Base-by-base conservation (phyloP, 2,888 invertebrate species). In the Nezara viridula region DNA sequence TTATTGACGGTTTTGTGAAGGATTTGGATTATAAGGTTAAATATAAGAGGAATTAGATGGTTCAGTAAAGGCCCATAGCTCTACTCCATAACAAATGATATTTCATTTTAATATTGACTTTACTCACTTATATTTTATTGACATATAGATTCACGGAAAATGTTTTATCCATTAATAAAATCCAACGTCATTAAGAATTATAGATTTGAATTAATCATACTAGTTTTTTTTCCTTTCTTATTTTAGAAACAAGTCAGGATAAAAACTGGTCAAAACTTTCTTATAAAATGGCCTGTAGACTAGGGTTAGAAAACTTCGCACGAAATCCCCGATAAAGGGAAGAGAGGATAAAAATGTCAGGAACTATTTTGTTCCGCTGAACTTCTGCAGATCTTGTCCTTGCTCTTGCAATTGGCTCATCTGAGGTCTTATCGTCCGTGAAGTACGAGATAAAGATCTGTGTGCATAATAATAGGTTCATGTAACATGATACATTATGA, bases 281-380 rank as follows among this genome's bases (percentile, higher is more conserved):
- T 24, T 44, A 81, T 81, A 81, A 81, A 81, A 81, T 81, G 81
- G 81, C 81, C 14, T 81, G 44, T 44, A 81, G 81, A 81, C 44
- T 44, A 21, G n/a, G 81, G 81, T 47, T 47, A 24, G n/a, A n/a
- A 81, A 81, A 81, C 81, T 81, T 81, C n/a, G 5, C n/a, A 81
- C 3, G 12, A 44, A 47, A 44, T 81, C 81, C 47, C 81, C 47
- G 81, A 81, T 81, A 81, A 81, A 81, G 81, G n/a, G 44, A 77
- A 12, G 44, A 12, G 44, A 19, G 81, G 81, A 81, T 44, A 44
- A 81, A 81, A 81, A 81, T 44, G 44, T 81, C n/a, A 9, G 40
- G 47, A 44, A 81, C 81, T n/a, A n/a, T 47, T 81, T 47, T 47
- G n/a, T 81, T 47, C 81, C 81, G 3, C 81, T 14, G 24, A 47